Evolutionary conservation across 92 coral and sea anemone genomes (phyloP).

Genomic region (Scolanthus callimorphus): DNA sequence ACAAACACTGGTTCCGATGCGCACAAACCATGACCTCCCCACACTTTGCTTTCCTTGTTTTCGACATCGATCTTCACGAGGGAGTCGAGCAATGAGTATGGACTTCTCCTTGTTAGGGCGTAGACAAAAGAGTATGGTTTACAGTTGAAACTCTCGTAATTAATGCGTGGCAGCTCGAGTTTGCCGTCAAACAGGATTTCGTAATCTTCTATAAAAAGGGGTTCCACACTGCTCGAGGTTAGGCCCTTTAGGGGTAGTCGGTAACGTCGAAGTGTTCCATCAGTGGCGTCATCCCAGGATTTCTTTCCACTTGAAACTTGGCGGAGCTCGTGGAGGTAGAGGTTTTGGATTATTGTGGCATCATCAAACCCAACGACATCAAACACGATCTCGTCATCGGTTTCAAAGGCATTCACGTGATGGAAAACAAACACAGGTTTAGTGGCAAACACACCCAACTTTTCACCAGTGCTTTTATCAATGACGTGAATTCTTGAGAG

Average conservation of each 20-base stretch:
- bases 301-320: conserved; percentile 33
- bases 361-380: conserved; percentile 52
- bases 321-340: conserved; percentile 33
- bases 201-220: conserved; percentile 39
- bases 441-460: conserved; percentile 35
- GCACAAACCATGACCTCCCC: conserved; percentile 46
- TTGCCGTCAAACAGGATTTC: conserved; percentile 35
- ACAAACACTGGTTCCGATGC: conserved; percentile 71
- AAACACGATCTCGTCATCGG: conserved; percentile 34
- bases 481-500: conserved; percentile 45
- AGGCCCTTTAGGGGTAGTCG: no score
- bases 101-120: conserved; percentile 4
- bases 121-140: conserved; percentile 58
- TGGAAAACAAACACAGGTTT: conserved; percentile 62
- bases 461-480: conserved; percentile 39
- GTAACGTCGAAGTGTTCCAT: background rate
- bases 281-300: no score
- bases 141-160: conserved; percentile 43
- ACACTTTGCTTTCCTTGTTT: conserved; percentile 21
- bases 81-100: background rate
- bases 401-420: conserved; percentile 62
- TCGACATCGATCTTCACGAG: conserved; percentile 55
- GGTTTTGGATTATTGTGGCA: conserved; percentile 17
- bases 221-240: no score
- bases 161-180: conserved; percentile 63